Evolutionary conservation across 2,797 vertebrate species (phyloP).

Genomic region (Onychomys torridus): DNA sequence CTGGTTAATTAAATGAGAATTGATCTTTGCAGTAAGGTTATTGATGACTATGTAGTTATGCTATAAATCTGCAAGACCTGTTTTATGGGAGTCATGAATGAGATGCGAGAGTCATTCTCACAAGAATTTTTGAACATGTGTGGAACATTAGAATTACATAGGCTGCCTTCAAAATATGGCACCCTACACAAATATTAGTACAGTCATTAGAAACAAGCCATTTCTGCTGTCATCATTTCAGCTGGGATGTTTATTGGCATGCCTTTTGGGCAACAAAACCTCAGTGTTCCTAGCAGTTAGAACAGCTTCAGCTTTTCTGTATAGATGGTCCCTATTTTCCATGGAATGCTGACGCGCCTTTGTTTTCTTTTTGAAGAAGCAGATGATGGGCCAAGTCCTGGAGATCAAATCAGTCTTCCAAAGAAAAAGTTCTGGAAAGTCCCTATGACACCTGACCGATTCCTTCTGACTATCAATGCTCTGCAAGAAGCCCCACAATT

Average conservation of each 20-base stretch:
- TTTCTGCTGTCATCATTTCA: neutral
- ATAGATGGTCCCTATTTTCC: neutral
- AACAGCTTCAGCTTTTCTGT: neutral
- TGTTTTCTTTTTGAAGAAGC: conserved; percentile 60
- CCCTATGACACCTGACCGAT: conserved; percentile 79
- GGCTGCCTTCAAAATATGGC: conserved; percentile 36
- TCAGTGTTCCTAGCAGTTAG: neutral
- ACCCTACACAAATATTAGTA: neutral
- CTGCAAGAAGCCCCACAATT: conserved; percentile 83
- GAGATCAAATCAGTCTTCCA: conserved; percentile 61
- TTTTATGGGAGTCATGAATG: conserved; percentile 22
- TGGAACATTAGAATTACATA: neutral
- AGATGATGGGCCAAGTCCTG: conserved; percentile 74
- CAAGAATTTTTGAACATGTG: conserved; percentile 36
- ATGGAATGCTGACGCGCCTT: conserved; percentile 42
- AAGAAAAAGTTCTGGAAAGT: conserved; percentile 81
- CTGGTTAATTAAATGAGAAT: neutral
- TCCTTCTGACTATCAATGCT: conserved; percentile 86
- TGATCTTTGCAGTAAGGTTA: neutral
- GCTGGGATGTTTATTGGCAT: neutral
- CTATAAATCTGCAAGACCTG: neutral
- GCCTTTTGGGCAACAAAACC: neutral
- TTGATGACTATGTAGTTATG: neutral
- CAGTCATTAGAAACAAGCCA: neutral
- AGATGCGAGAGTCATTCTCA: neutral